Base-by-base conservation (phyloP, 2,888 invertebrate genomes). In the Nemoura dubitans region DNA sequence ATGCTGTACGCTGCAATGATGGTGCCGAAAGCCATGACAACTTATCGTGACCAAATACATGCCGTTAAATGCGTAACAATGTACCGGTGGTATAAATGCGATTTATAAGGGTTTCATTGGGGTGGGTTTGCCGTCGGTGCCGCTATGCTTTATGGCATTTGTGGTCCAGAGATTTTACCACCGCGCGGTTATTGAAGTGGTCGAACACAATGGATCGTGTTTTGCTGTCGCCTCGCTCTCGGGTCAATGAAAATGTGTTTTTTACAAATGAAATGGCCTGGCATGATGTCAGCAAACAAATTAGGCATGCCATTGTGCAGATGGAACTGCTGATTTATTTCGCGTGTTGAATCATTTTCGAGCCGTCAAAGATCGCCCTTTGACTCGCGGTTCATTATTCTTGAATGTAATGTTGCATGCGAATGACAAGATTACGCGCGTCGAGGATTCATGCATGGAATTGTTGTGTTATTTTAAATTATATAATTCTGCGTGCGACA, bases 181-280 rank as follows among this genome's bases (percentile, higher is more conserved):
- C 59, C 59, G 6, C 59, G 36, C 10, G 59, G 59, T 59, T 21
- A 16, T 59, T 59, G 16, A 59, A 59, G 59, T 59, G 59, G 16
- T 14, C 21, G 59, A 10, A 27, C 81, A 81, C 81, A 28, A 81
- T 81, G 81, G 28, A 21, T 1, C 3, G 59, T 59, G 59, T 59
- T 59, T 29, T 81, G 28, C 29, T 29, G 81, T 81, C 29, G 30
- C 28, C 29, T 81, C 81, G 27, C n/a, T n/a, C 80, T 80, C 16
- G 81, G 81, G 28, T 81, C 81, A 30, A 81, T 81, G 81, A n/a
- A 30, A 81, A 81, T 27, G 28, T 29, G 5, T 81, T 27, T 81
- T 81, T 59, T 10, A 59, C 59, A 81, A 81, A 27, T 29, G 81
- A 81, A 81, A 81, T 27, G 81, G 30, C 81, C 59, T 59, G 59